Base-by-base conservation (phyloP, 2,797 vertebrate genomes). In the Gastrophryne carolinensis region DNA sequence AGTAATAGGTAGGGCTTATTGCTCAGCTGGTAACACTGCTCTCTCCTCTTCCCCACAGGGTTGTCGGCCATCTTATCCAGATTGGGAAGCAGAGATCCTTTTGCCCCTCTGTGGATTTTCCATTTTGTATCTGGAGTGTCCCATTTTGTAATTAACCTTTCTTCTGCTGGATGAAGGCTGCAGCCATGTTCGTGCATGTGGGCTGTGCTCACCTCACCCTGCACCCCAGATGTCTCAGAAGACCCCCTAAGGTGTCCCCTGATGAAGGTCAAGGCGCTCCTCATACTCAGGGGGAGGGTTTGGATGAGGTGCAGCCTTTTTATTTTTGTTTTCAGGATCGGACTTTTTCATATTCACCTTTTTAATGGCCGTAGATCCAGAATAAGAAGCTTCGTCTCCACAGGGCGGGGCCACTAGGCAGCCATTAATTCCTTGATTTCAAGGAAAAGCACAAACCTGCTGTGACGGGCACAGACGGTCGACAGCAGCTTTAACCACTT, bases 71-170 rank as follows among this genome's bases (percentile, higher is more conserved):
- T n/a, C 29, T 63, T 30, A 12, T 41, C 39, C 41, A 21, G 62
- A 61, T 35, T 41, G 66, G 73, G 57, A 66, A 41, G 50, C n/a
- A 41, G 30, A 34, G 69, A 23, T 23, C 41, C 49, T 44, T 56
- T 35, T 34, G 30, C 58, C 24, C 67, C 29, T 65, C 41, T 68
- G 49, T 50, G 67, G 67, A 65, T 77, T 77, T 71, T 71, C 70
- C 67, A 56, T 35, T 77, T 77, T 77, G 70, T 77, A 77, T 71
- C 60, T 67, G 13, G 37, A 56, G 67, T 77, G 66, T 71, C 53
- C 54, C 74, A 71, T 77, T 71, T 77, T 77, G 67, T 77, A 77
- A 77, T 77, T 77, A 71, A 77, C 67, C 66, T 50, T 56, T 71
- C 39, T 37, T 69, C 58, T 77, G 74, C 74, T 77, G 67, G 74